Evolutionary conservation across 2,888 invertebrate species (phyloP), one percentile per base, ranked within the genome.

Genomic region (Nemotelus pantherinus): DNA sequence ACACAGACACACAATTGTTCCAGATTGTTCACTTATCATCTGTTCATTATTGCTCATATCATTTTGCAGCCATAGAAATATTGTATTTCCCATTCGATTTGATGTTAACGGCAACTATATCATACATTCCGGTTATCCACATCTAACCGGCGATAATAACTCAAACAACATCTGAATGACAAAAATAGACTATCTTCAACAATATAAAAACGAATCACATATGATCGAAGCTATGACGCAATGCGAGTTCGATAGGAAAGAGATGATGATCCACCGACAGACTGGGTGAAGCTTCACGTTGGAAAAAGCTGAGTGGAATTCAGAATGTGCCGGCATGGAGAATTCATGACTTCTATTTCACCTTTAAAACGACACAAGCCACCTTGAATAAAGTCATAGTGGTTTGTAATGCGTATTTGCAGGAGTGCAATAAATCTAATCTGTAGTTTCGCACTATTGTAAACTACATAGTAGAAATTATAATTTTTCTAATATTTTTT

Each of bases 331-430:
- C 70, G 70, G 70, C 43, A 70, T 70, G 70, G 53, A 53, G 70
- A 7, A 55, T 3, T 9, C 7, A 74, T 74, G 74, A 74, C 74
- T 60, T 74, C 48, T 74, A 74, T 60, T 74, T 74, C 60, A 74
- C 74, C 74, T 74, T 60, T 74, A 60, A 43, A 25, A 57, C 48
- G 50, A 1, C 25, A 48, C 48, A 60, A 48, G 63, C 74, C 74
- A 60, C 74, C 74, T 74, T 60, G 53, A 55, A 65, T 65, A 47
- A 47, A 10, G 53, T 70, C 70, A 55, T 9, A 6, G 65, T 45
- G 47, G 2, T 9, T 50, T 50, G 25, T 25, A 25, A 25, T 25
- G 25, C 25, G 25, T 25, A 25, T 25, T 25, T 25, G 25, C 25
- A 25, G 25, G 25, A 25, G 25, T 25, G 25, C 25, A 25, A 25